Percentiles rank a stretch among this genome's conserved stretches.
Conservation (phyloP, 2,113 vertebrate species). For the Leptodactylus fuscus region DNA sequence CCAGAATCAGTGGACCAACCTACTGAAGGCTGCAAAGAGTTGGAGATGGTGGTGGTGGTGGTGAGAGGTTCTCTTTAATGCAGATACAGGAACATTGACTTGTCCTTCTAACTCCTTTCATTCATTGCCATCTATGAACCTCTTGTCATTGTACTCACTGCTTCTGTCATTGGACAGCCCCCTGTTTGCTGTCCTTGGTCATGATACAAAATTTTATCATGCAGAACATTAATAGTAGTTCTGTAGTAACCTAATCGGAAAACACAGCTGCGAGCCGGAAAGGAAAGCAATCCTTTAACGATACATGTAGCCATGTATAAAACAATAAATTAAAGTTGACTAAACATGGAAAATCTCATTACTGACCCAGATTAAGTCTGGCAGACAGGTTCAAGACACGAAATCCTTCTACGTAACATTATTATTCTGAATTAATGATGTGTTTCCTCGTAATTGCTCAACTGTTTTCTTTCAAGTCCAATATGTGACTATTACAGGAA, state of each 20-base stretch:
- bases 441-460: background rate
- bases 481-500: constrained; percentile 25
- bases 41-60: no score
- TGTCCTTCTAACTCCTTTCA: background rate
- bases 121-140: no score
- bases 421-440: background rate
- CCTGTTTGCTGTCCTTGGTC: background rate
- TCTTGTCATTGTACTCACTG: background rate
- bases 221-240: background rate
- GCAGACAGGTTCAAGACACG: background rate
- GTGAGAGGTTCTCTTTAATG: no score
- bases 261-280: background rate
- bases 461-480: background rate
- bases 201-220: background rate
- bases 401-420: background rate
- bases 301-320: background rate
- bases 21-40: no score
- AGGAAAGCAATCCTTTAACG: background rate
- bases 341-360: constrained; percentile 1
- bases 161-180: background rate
- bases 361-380: background rate
- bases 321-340: background rate
- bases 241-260: background rate
- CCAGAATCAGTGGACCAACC: no score
- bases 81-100: background rate